Percentiles rank a stretch among this genome's conserved stretches.
Evolutionary conservation across 2,113 vertebrate genomes (phyloP).

Genomic region (Sula dactylatra): DNA sequence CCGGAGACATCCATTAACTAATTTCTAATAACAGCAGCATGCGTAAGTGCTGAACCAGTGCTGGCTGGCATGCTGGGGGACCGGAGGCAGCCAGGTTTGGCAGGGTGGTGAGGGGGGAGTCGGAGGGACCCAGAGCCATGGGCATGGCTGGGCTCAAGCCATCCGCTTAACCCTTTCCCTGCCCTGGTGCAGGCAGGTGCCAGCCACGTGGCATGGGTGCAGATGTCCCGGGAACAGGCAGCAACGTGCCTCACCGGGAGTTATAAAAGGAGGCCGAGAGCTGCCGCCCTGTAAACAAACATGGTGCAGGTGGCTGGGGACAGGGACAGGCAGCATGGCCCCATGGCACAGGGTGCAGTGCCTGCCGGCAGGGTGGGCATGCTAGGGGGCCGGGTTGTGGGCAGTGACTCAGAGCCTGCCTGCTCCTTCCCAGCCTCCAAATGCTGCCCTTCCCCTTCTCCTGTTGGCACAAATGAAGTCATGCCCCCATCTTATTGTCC

Average conservation of each 20-base stretch:
- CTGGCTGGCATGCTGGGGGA: constrained; percentile 4
- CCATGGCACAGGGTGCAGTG: rapidly evolving
- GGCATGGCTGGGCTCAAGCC: not conserved
- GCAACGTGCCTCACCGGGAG: rapidly evolving
- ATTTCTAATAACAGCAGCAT: constrained; percentile 62
- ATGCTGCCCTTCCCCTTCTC: not conserved
- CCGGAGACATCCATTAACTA: constrained; percentile 30
- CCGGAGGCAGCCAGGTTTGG: constrained; percentile 30
- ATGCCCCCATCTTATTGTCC: not conserved
- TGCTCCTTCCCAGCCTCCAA: not conserved
- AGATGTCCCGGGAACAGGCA: rapidly evolving
- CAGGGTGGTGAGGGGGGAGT: not conserved
- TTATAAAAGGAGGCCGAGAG: not conserved
- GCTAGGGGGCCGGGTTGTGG: not conserved
- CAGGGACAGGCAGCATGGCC: rapidly evolving
- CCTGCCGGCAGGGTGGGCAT: rapidly evolving
- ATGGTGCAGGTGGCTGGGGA: not conserved
- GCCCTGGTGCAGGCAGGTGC: rapidly evolving
- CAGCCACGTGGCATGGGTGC: not conserved
- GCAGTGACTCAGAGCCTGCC: not conserved
- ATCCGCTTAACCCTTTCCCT: not conserved
- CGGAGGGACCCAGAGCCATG: not conserved
- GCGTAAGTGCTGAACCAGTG: constrained; percentile 55
- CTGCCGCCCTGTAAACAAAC: constrained; percentile 15
- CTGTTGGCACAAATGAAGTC: not conserved